Evolutionary conservation across 1,140 invertebrate genomes (phyloP), one percentile per base, ranked within the genome.

Genomic region (Polyergus mexicanus): DNA sequence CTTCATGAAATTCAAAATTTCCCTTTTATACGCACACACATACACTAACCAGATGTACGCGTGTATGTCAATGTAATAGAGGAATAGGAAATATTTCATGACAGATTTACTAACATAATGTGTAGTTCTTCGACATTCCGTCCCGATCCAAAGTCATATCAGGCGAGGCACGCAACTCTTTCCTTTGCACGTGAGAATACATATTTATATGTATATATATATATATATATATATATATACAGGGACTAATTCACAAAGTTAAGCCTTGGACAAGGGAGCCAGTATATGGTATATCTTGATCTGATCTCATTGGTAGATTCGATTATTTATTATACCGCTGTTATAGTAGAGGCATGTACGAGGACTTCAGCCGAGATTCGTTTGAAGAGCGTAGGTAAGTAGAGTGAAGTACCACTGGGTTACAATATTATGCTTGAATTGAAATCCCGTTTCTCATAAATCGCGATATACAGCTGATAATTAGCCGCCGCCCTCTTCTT

Each of bases 351-450:
- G 96, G 97, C 91, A 96, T 97, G 95, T 98, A 97, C 95, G 97
- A 98, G 96, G 97, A 98, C 95, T 98, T 98, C 93, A 98, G 97
- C 94, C 96, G 97, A 88, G 97, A 98, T 95, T 97, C 97, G 60
- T 98, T 98, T 95, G 97, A 98, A 95, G 97, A 98, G 91, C 96
- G 97, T 95, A 97, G 97, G 97, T 97, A 96, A 95, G 96, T 96
- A 92, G 91, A 92, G 84, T 83, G 68, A 83, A 83, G 78, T 85
- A 76, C 85, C 54, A 77, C 25, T 88, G 80, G 75, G 85, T 85
- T 72, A 92, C 77, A 88, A 85, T 86, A 89, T 84, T 83, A 91
- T 3, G 78, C 84, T 93, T 91, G 78, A 95, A 93, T 83, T 62
- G 63, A 65, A 88, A 90, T 88, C 63, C 76, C 16, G 16, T 81